These are phyloP conservation scores for Okamejei kenojei DNA, from an alignment of 2,797 vertebrate genomes.

Conservation along the genomic window DNA sequence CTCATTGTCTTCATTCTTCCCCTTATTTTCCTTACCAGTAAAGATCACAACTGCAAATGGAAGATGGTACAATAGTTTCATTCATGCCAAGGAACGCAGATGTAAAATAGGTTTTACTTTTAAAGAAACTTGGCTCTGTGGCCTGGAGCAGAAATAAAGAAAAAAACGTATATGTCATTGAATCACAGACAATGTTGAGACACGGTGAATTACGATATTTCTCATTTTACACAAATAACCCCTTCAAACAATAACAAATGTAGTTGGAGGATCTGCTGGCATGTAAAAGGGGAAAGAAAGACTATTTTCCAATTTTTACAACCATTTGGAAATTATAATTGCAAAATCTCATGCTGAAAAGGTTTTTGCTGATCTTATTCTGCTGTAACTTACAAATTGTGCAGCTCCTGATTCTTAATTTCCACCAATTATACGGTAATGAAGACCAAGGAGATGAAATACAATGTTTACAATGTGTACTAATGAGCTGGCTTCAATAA, in stretches of 20 bases:
- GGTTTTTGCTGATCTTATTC: background rate
- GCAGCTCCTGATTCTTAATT: constrained; percentile 1
- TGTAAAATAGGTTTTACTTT: background rate
- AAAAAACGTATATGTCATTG: background rate
- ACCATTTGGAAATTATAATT: background rate
- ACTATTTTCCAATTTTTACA: background rate
- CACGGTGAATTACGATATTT: background rate
- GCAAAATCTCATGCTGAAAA: background rate
- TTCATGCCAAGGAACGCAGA: background rate
- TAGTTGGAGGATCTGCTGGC: background rate
- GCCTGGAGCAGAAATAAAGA: background rate
- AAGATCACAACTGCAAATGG: background rate
- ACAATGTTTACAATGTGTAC: background rate
- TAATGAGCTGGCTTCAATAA: background rate
- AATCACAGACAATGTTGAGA: background rate
- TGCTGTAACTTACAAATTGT: background rate
- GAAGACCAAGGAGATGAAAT: constrained; percentile 24
- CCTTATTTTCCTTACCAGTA: background rate
- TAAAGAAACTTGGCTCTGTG: background rate
- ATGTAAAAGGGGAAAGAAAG: background rate
- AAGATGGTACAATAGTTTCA: background rate
- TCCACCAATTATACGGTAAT: constrained; percentile 24
- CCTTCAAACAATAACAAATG: background rate
- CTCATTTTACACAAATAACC: background rate
- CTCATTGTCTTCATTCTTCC: background rate